Percentiles rank a stretch among this genome's conserved stretches.
Conservation (phyloP, 2,113 vertebrate species). For the Engystomops pustulosus region DNA sequence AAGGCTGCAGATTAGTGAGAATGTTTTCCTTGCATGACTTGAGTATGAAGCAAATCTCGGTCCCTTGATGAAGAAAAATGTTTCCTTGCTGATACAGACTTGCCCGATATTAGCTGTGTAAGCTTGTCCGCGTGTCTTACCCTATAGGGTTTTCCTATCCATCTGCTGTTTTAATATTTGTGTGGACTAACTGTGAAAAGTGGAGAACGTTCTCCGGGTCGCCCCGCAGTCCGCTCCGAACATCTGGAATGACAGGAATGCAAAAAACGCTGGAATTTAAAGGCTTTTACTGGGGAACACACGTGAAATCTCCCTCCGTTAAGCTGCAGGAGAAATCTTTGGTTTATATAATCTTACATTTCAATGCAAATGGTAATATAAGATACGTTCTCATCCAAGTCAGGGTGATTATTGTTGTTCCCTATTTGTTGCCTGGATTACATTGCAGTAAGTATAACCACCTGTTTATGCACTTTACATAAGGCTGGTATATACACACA, state of each 20-base stretch:
- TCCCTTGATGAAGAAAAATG: slow-evolving; percentile 24
- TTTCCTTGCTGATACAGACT: slow-evolving; percentile 55
- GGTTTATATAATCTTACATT: slow-evolving; percentile 4
- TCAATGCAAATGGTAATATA: slow-evolving; percentile 25
- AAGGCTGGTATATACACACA: background rate
- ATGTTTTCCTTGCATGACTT: slow-evolving; percentile 42
- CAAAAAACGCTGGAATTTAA: slow-evolving; percentile 52
- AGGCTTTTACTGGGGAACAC: slow-evolving; percentile 51
- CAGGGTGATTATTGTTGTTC: background rate
- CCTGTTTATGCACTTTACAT: slow-evolving; percentile 11
- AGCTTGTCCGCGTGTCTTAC: slow-evolving; percentile 54
- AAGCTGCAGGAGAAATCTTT: slow-evolving; percentile 44
- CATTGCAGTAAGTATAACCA: background rate
- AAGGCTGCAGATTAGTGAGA: slow-evolving; percentile 23
- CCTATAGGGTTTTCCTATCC: slow-evolving; percentile 58
- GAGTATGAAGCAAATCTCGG: slow-evolving; percentile 20
- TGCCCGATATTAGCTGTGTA: slow-evolving; percentile 57
- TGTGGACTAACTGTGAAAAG: slow-evolving; percentile 54
- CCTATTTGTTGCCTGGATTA: background rate
- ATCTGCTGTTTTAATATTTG: slow-evolving; percentile 65
- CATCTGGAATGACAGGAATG: slow-evolving; percentile 68
- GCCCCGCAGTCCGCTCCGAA: slow-evolving; percentile 57
- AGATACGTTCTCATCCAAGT: too few species aligned
- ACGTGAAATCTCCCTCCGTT: slow-evolving; percentile 25
- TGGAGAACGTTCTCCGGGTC: slow-evolving; percentile 41